A percentile compares a stretch with the other conserved stretches of the same genome.
Evolutionary conservation across 2,113 vertebrate genomes (phyloP).

Genomic region (Sakesphorus luctuosus): DNA sequence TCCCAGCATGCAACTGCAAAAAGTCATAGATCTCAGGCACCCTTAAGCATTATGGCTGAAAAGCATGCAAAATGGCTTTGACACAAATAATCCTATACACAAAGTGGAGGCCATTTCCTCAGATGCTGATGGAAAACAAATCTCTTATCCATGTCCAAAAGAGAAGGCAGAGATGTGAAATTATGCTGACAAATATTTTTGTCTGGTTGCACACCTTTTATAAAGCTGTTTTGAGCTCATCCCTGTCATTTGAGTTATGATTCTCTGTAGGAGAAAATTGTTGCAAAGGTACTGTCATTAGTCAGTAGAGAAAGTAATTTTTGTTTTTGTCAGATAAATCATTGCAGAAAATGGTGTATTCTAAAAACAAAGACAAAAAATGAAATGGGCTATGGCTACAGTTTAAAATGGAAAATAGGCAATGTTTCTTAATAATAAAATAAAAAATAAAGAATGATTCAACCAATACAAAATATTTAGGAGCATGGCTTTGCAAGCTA

Average conservation of each 20-base stretch:
- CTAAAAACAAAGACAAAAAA: neutral
- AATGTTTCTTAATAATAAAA: neutral
- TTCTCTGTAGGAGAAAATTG: neutral
- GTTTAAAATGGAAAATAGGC: neutral
- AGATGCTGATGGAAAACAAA: constrained; percentile 30
- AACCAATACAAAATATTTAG: neutral
- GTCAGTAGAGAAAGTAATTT: constrained; percentile 12
- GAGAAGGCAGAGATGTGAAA: neutral
- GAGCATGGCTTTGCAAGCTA: neutral
- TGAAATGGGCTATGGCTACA: neutral
- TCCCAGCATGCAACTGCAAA: constrained; percentile 45
- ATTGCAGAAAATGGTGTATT: neutral
- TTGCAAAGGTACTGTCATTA: neutral
- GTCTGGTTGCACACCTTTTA: neutral
- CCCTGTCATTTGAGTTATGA: neutral
- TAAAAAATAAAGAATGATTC: neutral
- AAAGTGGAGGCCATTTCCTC: constrained; percentile 1
- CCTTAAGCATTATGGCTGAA: neutral
- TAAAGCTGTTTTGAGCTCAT: neutral
- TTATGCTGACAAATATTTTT: neutral
- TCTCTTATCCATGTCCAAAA: neutral
- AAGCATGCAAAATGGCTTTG: constrained; percentile 49
- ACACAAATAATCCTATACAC: constrained; percentile 29
- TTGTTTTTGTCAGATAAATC: neutral
- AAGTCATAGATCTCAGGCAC: neutral